Evolutionary conservation across 2,888 invertebrate genomes (phyloP).

Genomic region (Digitonthophagus gazella): DNA sequence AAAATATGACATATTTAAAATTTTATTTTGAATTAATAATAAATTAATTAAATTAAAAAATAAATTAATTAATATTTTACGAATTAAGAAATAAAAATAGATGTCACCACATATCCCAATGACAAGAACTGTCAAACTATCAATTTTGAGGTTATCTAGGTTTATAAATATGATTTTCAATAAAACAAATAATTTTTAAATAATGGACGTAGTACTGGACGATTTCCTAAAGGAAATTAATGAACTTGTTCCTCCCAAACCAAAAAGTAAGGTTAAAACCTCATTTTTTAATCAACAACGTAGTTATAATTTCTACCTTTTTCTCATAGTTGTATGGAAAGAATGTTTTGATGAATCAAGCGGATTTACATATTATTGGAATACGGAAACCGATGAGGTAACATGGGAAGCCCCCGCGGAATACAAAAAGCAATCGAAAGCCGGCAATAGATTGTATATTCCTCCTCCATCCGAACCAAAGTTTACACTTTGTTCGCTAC

Average conservation of each 20-base stretch:
- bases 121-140: not conserved
- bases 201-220: slow-evolving; percentile 47
- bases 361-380: slow-evolving; percentile 66
- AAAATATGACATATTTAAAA: not conserved
- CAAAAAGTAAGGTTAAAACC: slow-evolving; percentile 22
- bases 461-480: slow-evolving; percentile 31
- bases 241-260: slow-evolving; percentile 43
- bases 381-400: slow-evolving; percentile 61
- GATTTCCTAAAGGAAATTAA: slow-evolving; percentile 51
- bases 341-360: slow-evolving; percentile 61
- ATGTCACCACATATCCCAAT: not conserved
- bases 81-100: not conserved
- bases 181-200: slow-evolving; percentile 1
- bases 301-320: slow-evolving; percentile 30
- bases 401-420: slow-evolving; percentile 63
- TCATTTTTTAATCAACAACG: not conserved
- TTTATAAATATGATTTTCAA: not conserved
- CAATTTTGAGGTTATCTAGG: slow-evolving; percentile 5
- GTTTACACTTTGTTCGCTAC: slow-evolving; percentile 17
- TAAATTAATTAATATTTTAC: not conserved
- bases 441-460: slow-evolving; percentile 33
- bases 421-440: slow-evolving; percentile 36
- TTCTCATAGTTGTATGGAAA: slow-evolving; percentile 63
- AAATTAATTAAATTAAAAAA: too few relatives aligned
- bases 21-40: not conserved